phyloP scores from a whole-genome alignment of 1,140 invertebrate species.

The Scaptomyza hsui region DNA sequence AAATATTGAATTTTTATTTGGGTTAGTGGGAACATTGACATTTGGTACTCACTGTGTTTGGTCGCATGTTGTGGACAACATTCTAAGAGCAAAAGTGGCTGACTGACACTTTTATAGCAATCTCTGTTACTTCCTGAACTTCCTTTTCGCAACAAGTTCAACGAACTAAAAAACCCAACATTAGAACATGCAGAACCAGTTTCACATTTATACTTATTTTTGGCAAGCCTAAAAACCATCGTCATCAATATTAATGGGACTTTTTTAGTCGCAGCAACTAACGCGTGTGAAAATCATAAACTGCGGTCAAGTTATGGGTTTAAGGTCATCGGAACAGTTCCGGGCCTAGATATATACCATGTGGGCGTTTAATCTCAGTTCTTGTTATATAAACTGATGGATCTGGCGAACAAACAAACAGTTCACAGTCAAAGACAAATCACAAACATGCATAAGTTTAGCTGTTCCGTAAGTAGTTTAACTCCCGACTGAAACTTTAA shows the following conservation, averaged over 20 bases:
- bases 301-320: conserved; percentile 57
- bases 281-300: conserved; percentile 73
- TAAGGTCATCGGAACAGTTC: conserved; percentile 67
- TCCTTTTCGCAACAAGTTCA: conserved; percentile 66
- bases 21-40: background rate
- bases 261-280: conserved; percentile 68
- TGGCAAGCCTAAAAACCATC: conserved; percentile 2
- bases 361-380: conserved; percentile 59
- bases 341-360: conserved; percentile 30
- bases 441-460: conserved; percentile 55
- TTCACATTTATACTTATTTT: no score
- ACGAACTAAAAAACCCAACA: conserved; percentile 53
- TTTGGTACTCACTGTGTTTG: conserved; percentile 50
- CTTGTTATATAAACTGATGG: conserved; percentile 62
- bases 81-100: conserved; percentile 46
- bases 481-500: background rate
- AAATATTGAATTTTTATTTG: background rate
- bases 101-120: conserved; percentile 61
- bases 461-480: conserved; percentile 48
- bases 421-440: conserved; percentile 57
- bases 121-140: conserved; percentile 61
- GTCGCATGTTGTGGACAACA: conserved; percentile 41
- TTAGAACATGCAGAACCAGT: conserved; percentile 54
- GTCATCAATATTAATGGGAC: conserved; percentile 44
- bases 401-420: conserved; percentile 36